These are phyloP conservation scores for Rhynchonycteris naso DNA, from an alignment of 2,797 vertebrate species.

Conservation along the genomic window DNA sequence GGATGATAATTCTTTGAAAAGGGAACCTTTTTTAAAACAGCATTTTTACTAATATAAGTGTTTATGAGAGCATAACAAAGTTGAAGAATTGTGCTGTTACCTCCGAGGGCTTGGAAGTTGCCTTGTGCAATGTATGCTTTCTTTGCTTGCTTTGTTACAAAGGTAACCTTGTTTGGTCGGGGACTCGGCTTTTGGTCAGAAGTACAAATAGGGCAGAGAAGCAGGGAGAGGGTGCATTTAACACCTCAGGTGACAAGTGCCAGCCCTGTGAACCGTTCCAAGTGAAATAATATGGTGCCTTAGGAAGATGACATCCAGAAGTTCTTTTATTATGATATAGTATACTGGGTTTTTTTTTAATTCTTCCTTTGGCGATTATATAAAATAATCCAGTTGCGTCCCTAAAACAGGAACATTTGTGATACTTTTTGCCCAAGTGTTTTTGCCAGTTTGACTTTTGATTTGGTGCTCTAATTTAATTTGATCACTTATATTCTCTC, in stretches of 20 bases:
- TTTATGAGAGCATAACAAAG: neutral
- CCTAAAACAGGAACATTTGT: neutral
- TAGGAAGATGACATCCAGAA: neutral
- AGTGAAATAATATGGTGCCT: neutral
- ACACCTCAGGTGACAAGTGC: neutral
- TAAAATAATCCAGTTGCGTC: neutral
- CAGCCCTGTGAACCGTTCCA: neutral
- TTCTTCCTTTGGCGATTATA: neutral
- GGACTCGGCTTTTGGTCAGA: neutral
- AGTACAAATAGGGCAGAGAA: neutral
- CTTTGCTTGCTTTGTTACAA: neutral
- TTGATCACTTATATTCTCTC: neutral
- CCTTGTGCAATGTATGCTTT: neutral
- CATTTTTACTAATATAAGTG: neutral
- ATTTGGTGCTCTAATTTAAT: constrained; percentile 1
- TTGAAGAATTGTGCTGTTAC: neutral
- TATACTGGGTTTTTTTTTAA: neutral
- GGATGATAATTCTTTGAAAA: neutral
- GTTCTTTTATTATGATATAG: neutral
- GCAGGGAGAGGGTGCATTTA: neutral
- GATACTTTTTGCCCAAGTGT: neutral
- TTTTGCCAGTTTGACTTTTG: constrained; percentile 45
- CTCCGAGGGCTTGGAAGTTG: neutral
- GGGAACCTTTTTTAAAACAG: neutral
- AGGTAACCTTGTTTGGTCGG: neutral